A percentile compares a stretch with the other conserved stretches of the same genome.
phyloP scores from a whole-genome alignment of 2,113 vertebrate species.

The Daboia siamensis region DNA sequence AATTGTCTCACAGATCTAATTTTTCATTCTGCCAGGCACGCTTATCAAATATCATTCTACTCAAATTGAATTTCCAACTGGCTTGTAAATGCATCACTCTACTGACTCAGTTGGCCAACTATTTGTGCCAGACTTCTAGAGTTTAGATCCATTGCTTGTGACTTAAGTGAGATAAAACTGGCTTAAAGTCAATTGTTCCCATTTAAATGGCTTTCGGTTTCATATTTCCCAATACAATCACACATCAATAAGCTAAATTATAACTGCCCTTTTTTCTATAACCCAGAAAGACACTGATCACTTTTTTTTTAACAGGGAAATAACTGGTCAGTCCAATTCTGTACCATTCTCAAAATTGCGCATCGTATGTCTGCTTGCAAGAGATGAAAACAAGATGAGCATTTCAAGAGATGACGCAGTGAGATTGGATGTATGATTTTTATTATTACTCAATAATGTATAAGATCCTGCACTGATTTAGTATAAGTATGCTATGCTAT shows the following conservation, averaged over 20 bases:
- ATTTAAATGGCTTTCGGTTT: conserved; percentile 13
- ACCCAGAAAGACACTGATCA: background rate
- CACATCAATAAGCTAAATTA: background rate
- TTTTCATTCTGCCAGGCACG: conserved; percentile 20
- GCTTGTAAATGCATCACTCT: conserved; percentile 26
- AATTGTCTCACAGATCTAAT: conserved; percentile 20
- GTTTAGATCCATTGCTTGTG: conserved; percentile 7
- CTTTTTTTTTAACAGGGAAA: background rate
- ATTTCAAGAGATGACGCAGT: background rate
- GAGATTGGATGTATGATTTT: background rate
- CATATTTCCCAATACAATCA: background rate
- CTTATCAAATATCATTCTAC: conserved; percentile 25
- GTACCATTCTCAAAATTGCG: background rate
- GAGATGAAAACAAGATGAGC: background rate
- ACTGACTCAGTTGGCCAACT: conserved; percentile 13
- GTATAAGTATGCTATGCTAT: background rate
- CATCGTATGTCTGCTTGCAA: background rate
- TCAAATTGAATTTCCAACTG: conserved; percentile 34
- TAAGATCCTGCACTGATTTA: background rate
- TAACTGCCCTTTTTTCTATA: background rate
- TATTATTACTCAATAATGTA: background rate
- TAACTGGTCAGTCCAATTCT: background rate
- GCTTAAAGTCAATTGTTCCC: conserved; percentile 11
- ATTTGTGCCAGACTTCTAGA: conserved; percentile 15
- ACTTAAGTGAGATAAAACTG: conserved; percentile 20